Base-by-base conservation (phyloP, 2,888 invertebrate genomes). In the Monopis laevigella region DNA sequence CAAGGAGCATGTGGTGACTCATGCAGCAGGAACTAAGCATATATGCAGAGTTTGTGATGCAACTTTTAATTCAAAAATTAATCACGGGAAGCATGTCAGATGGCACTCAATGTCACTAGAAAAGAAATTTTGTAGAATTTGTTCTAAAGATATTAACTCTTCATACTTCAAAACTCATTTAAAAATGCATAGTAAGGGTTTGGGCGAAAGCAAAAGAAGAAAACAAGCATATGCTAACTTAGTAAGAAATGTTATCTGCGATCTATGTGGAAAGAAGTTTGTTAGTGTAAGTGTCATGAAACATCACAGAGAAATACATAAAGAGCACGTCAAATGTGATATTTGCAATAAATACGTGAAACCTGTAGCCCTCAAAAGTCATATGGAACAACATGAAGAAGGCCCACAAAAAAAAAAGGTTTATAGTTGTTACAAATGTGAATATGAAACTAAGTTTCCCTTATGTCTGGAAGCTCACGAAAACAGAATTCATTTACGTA, bases 381-480 rank as follows among this genome's bases (percentile, higher is more conserved):
- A 62, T 47, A 35, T 59, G 3, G 55, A 56, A 47, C 52, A 46
- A 14, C 62, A 60, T 38, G 47, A 16, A 5, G 2, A 16, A 50
- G 42, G 40, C 32, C 2, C 38, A 45, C 12, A 29, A 46, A 2
- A 58, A 47, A 45, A 47, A 45, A n/a, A 49, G 51, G 41, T 43
- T 49, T 3, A 12, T 50, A 30, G 4, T 48, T 71, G 71, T 41
- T 47, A 48, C 27, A 18, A 48, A 2, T 72, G 71, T 48, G 40
- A 48, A 2, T 71, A 65, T 35, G 51, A 43, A 40, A 62, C 58
- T 14, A 12, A 55, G 0, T 61, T 58, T 46, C 68, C 64, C 44
- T 46, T 46, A 4, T 59, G 59, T 7, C 45, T 71, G 6, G 55
- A 66, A 41, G 66, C 63, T 0, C 72, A 72, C 44, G 56, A 56